Evolutionary conservation across 2,888 invertebrate genomes (phyloP).

Genomic region (Microctonus brassicae): DNA sequence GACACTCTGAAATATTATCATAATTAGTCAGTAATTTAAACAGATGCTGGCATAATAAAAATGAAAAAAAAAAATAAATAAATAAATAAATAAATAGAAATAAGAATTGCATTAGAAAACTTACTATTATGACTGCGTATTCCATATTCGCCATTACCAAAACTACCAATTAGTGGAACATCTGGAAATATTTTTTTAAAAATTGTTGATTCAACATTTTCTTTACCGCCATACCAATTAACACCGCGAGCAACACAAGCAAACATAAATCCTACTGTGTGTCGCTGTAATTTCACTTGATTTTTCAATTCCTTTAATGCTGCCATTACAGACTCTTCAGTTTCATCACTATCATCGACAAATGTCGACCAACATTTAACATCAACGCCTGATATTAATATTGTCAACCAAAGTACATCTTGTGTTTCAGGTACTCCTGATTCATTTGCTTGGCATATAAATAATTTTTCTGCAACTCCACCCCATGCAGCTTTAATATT

Average conservation of each 20-base stretch:
- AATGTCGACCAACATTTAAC: conserved; percentile 62
- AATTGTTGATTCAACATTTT: conserved; percentile 55
- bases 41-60: background rate
- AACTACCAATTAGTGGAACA: conserved; percentile 59
- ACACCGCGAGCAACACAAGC: conserved; percentile 58
- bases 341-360: conserved; percentile 42
- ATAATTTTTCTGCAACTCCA: conserved; percentile 51
- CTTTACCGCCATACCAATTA: conserved; percentile 42
- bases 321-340: conserved; percentile 48
- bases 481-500: conserved; percentile 51
- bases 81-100: background rate
- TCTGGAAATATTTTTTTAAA: conserved; percentile 62
- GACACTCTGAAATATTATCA: conserved; percentile 14
- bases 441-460: conserved; percentile 45
- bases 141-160: conserved; percentile 64
- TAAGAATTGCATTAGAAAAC: conserved; percentile 22
- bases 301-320: conserved; percentile 52
- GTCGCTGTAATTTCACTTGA: conserved; percentile 54
- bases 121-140: conserved; percentile 45
- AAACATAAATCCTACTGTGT: conserved; percentile 62
- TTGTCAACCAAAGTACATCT: conserved; percentile 44
- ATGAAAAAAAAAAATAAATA: background rate
- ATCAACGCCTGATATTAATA: conserved; percentile 53
- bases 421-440: conserved; percentile 37
- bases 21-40: background rate